Evolutionary conservation across 1,140 invertebrate genomes (phyloP).

Genomic region (Venturia canescens): DNA sequence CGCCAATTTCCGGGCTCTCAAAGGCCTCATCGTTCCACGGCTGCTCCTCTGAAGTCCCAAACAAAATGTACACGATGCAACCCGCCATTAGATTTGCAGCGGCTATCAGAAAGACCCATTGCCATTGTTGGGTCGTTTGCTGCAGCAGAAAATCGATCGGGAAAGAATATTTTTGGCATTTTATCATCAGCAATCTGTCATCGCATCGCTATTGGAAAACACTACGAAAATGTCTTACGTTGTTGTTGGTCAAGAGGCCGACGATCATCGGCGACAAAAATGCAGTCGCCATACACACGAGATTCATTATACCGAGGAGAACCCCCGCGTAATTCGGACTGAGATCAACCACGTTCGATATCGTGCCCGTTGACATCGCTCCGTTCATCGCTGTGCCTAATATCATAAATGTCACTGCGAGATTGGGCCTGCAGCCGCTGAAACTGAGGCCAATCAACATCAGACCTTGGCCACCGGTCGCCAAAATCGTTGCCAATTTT

Average conservation of each 20-base stretch:
- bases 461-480: slow-evolving; percentile 78
- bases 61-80: slow-evolving; percentile 78
- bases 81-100: slow-evolving; percentile 76
- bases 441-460: slow-evolving; percentile 79
- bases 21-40: slow-evolving; percentile 3
- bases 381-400: slow-evolving; percentile 80
- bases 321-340: slow-evolving; percentile 83
- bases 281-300: slow-evolving; percentile 76
- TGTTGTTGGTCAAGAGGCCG: slow-evolving; percentile 79
- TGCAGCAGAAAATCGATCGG: slow-evolving; percentile 71
- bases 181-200: no score
- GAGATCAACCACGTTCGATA: slow-evolving; percentile 82
- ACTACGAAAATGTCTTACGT: slow-evolving; percentile 75
- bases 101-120: slow-evolving; percentile 81
- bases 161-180: no score
- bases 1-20: background rate
- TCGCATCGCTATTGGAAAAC: no score
- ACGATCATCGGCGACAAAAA: slow-evolving; percentile 80
- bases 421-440: slow-evolving; percentile 80
- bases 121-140: slow-evolving; percentile 84
- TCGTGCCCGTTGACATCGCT: slow-evolving; percentile 80
- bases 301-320: slow-evolving; percentile 78
- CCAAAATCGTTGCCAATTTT: slow-evolving; percentile 80
- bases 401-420: slow-evolving; percentile 81
- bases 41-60: slow-evolving; percentile 80